Base-by-base conservation (phyloP, 2,797 vertebrate genomes). In the Enteromius paludinosus region DNA sequence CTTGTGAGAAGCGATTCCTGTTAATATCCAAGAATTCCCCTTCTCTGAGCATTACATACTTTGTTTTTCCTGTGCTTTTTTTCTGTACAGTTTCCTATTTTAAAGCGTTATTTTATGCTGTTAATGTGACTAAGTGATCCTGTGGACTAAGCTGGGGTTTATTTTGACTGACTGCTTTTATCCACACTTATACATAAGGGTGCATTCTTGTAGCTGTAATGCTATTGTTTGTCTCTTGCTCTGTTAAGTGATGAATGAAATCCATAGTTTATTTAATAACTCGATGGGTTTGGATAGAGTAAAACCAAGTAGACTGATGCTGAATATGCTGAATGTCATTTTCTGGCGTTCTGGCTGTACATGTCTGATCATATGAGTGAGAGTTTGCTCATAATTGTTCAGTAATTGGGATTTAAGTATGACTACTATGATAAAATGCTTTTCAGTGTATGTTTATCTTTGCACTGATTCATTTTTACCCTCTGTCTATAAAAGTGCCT, bases 401-500 rank as follows among this genome's bases (percentile, higher is more conserved):
- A 30, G 69, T 65, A 61, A 20, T 56, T 25, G 43, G 25, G 68
- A 62, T 80, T 80, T 66, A 25, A 52, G 14, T 35, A 83, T 78
- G 64, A 85, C 84, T 83, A 79, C 81, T 75, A 78, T 87, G 79
- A 82, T 85, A 78, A 88, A 78, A 88, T 79, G 47, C 82, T 72
- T 78, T 52, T 81, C 72, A 52, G 17, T 68, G n/a, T 81, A 54
- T 75, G 79, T 76, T 49, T 86, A 35, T 82, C 68, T 68, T 73
- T 81, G 78, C 68, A 78, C 28, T 61, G 75, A 66, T 69, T n/a
- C 6, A 23, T 81, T 68, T 69, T 74, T 75, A 76, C 38, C 52
- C 15, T 73, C 9, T 71, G 17, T 71, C 12, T 25, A 61, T 3
- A 89, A 85, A 95, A 94, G 94, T 94, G 94, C 94, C 96, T 96